A percentile compares a stretch with the other conserved stretches of the same genome.
Evolutionary conservation across 2,113 vertebrate genomes (phyloP).

Genomic region (Carollia perspicillata): DNA sequence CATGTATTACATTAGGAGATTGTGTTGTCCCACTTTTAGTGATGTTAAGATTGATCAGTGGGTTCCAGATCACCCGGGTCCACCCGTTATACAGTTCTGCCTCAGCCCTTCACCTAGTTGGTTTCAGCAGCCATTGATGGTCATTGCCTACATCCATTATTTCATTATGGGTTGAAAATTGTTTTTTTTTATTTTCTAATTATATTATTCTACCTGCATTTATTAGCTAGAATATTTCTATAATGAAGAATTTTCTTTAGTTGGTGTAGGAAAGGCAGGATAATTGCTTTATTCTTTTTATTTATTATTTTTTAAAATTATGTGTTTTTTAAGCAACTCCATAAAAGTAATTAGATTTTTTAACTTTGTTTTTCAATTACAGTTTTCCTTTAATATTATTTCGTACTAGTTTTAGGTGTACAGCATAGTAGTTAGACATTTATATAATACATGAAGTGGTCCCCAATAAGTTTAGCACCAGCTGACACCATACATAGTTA

Average conservation of each 20-base stretch:
- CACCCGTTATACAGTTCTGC: not conserved
- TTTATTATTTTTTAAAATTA: conserved; percentile 31
- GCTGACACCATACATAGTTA: not conserved
- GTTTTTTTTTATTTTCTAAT: not conserved
- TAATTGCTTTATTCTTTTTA: conserved; percentile 27
- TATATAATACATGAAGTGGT: not conserved
- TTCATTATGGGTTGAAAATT: conserved; percentile 12
- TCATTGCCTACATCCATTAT: not conserved
- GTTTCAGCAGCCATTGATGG: not conserved
- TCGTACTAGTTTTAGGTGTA: not conserved
- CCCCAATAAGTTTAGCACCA: not conserved
- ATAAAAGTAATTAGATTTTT: not conserved
- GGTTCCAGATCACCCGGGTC: not conserved
- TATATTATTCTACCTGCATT: not conserved
- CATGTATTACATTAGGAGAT: not conserved
- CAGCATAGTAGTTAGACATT: not conserved
- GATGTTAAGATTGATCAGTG: not conserved
- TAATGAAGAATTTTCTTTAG: not conserved
- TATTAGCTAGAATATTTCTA: not conserved
- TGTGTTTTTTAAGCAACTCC: not conserved
- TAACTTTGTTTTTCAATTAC: not conserved
- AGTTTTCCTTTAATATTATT: not conserved
- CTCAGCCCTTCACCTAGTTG: not conserved
- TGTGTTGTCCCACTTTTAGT: not conserved
- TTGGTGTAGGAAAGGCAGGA: not conserved